Percentiles rank a stretch among this genome's conserved stretches.
Evolutionary conservation across 2,113 vertebrate genomes (phyloP).

Genomic region (Zeus faber): DNA sequence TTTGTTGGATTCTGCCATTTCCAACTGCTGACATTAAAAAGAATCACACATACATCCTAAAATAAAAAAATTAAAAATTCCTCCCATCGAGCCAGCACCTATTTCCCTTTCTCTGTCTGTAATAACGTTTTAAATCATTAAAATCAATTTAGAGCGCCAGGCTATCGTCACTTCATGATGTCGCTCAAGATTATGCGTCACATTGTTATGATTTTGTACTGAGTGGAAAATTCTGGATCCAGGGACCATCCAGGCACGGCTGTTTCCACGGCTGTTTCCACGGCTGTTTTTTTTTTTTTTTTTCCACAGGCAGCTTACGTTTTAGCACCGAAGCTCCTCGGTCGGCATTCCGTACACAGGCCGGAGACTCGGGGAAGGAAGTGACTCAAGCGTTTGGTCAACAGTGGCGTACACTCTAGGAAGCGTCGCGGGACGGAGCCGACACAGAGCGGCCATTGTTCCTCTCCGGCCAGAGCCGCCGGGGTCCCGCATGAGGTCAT

Average conservation of each 20-base stretch:
- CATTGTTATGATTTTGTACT: constrained; percentile 8
- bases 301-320: constrained; percentile 19
- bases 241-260: constrained; percentile 30
- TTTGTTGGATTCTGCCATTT: not conserved
- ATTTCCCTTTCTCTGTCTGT: constrained; percentile 43
- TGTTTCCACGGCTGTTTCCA: constrained; percentile 36
- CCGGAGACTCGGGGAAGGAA: constrained; percentile 58
- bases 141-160: constrained; percentile 66
- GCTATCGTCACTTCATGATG: constrained; percentile 38
- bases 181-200: constrained; percentile 15
- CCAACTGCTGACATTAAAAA: too few species aligned
- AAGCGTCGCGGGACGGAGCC: constrained; percentile 36
- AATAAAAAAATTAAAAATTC: constrained; percentile 28
- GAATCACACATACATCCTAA: constrained; percentile 16
- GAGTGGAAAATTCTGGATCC: too few species aligned
- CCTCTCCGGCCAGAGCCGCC: constrained; percentile 34
- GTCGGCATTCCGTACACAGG: constrained; percentile 55
- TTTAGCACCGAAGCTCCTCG: too few species aligned
- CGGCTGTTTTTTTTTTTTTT: constrained; percentile 16
- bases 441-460: constrained; percentile 61
- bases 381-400: constrained; percentile 66
- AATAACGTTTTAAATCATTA: constrained; percentile 64
- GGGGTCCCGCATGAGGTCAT: constrained; percentile 56
- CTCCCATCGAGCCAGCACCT: constrained; percentile 24
- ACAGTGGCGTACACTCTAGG: constrained; percentile 32